phyloP scores from a whole-genome alignment of 92 coral and sea anemone genomes.

The Galaxea fascicularis region DNA sequence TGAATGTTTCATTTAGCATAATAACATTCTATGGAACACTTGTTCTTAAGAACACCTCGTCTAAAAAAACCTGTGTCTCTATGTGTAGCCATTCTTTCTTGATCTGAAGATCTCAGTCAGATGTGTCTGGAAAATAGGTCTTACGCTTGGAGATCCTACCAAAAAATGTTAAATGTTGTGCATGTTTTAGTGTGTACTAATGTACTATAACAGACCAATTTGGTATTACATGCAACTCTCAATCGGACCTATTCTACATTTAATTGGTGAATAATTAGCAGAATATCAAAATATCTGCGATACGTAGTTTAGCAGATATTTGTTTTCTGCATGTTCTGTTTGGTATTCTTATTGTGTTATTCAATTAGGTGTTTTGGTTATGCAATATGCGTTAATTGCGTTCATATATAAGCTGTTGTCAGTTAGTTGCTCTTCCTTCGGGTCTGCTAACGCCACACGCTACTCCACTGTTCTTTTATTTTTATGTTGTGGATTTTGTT shows the following conservation, averaged over 20 bases:
- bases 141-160: slow-evolving; percentile 24
- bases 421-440: slow-evolving; percentile 32
- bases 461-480: neutral
- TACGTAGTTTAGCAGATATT: too few relatives aligned
- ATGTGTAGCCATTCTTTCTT: slow-evolving; percentile 42
- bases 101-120: slow-evolving; percentile 24
- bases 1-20: slow-evolving; percentile 38
- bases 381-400: slow-evolving; percentile 11
- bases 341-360: slow-evolving; percentile 25
- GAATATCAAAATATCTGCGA: slow-evolving; percentile 57
- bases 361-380: slow-evolving; percentile 18
- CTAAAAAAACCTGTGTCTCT: slow-evolving; percentile 42
- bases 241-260: neutral
- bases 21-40: slow-evolving; percentile 41
- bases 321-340: slow-evolving; percentile 32
- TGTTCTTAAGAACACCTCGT: slow-evolving; percentile 26
- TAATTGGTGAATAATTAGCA: neutral
- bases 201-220: too few relatives aligned
- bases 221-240: too few relatives aligned
- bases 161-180: neutral
- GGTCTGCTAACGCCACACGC: slow-evolving; percentile 33
- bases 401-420: slow-evolving; percentile 22
- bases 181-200: too few relatives aligned
- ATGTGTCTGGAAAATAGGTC: slow-evolving; percentile 44
- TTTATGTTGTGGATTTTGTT: slow-evolving; percentile 11